Evolutionary conservation across 2,113 vertebrate species (phyloP).

Genomic region (Gadus macrocephalus): DNA sequence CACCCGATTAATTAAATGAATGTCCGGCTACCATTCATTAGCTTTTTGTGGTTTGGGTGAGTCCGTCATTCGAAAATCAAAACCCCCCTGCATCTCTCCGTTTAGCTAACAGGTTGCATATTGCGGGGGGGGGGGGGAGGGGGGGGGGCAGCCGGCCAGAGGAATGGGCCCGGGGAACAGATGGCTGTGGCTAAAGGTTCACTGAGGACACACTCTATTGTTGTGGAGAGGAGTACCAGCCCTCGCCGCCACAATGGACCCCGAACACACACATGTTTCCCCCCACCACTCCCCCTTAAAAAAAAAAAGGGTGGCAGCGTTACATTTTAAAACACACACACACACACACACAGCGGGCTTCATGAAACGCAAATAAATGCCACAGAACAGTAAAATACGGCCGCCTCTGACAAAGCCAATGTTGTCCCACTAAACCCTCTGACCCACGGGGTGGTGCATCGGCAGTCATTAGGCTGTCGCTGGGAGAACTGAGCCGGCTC

Average conservation of each 20-base stretch:
- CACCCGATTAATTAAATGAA: no score
- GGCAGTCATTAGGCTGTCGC: conserved; percentile 52
- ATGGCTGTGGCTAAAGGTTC: conserved; percentile 59
- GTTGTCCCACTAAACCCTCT: conserved; percentile 29
- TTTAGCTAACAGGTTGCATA: conserved; percentile 68
- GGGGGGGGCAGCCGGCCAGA: conserved; percentile 48
- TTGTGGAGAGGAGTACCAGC: conserved; percentile 44
- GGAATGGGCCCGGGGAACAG: conserved; percentile 61
- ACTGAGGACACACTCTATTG: conserved; percentile 53
- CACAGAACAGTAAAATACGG: conserved; percentile 41
- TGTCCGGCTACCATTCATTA: no score
- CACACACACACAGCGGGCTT: conserved; percentile 23
- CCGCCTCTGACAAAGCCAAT: conserved; percentile 4
- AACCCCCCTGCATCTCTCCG: conserved; percentile 2
- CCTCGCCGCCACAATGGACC: conserved; percentile 51
- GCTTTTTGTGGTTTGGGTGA: no score
- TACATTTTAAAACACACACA: conserved; percentile 21
- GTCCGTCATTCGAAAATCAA: neutral
- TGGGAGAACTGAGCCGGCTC: conserved; percentile 19
- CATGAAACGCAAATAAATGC: conserved; percentile 51
- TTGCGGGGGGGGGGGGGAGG: conserved; percentile 52
- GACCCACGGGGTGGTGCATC: conserved; percentile 27
- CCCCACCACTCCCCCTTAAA: neutral
- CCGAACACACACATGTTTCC: conserved; percentile 33
- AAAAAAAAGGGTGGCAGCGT: conserved; percentile 16